A percentile compares a stretch with the other conserved stretches of the same genome.
These are phyloP conservation scores for Corynorhinus townsendii DNA, from an alignment of 2,113 vertebrate genomes.

Conservation along the genomic window DNA sequence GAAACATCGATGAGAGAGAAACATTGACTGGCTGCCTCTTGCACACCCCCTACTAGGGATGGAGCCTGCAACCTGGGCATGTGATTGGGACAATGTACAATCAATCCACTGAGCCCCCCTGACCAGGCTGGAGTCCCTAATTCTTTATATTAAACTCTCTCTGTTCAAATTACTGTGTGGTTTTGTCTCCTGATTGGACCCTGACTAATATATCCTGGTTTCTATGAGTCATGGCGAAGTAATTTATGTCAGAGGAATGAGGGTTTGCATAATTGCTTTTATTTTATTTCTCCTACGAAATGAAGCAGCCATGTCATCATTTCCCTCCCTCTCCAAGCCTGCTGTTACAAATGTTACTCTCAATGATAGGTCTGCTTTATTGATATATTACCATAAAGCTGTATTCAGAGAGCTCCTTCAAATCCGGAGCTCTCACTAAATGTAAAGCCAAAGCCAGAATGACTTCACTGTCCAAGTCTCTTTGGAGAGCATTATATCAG, in stretches of 20 bases:
- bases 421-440: not conserved
- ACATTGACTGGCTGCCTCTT: too few relatives aligned
- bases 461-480: not conserved
- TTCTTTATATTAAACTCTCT: not conserved
- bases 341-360: constrained; percentile 11
- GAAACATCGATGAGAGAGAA: too few relatives aligned
- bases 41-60: too few relatives aligned
- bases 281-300: not conserved
- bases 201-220: not conserved
- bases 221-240: not conserved
- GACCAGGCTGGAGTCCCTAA: not conserved
- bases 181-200: not conserved
- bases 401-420: not conserved
- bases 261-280: not conserved
- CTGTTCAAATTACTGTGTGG: not conserved
- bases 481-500: not conserved
- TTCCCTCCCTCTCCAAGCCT: not conserved
- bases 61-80: too few relatives aligned
- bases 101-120: too few relatives aligned
- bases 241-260: not conserved
- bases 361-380: not conserved
- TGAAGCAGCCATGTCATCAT: not conserved
- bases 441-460: not conserved
- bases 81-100: too few relatives aligned
- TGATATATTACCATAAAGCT: not conserved